Evolutionary conservation across 2,888 invertebrate species (phyloP).

Genomic region (Drosophila mercatorum): DNA sequence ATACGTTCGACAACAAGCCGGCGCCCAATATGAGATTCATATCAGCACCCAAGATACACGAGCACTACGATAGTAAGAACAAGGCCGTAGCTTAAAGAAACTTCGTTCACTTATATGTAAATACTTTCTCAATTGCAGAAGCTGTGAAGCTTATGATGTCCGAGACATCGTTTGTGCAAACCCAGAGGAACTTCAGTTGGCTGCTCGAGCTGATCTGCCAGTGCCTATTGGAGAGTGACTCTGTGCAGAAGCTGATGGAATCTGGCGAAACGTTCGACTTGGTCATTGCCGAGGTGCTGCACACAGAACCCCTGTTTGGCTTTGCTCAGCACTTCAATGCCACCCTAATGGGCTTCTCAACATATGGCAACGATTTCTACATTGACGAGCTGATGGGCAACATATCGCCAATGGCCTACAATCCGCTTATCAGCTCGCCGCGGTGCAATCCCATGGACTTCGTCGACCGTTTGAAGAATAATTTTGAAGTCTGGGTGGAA

Average conservation of each 20-base stretch:
- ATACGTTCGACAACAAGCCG: slow-evolving; percentile 51
- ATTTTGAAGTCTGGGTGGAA: slow-evolving; percentile 55
- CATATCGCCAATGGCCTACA: slow-evolving; percentile 78
- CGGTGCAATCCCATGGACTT: slow-evolving; percentile 81
- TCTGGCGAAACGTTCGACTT: slow-evolving; percentile 83
- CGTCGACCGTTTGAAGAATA: slow-evolving; percentile 79
- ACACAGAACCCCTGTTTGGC: slow-evolving; percentile 80
- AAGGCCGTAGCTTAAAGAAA: rapidly evolving
- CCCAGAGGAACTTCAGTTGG: slow-evolving; percentile 12
- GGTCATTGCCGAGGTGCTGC: slow-evolving; percentile 79
- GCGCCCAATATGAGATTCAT: slow-evolving; percentile 61
- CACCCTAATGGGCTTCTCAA: slow-evolving; percentile 62
- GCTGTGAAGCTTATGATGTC: slow-evolving; percentile 6
- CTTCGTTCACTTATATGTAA: not conserved
- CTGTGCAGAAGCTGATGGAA: slow-evolving; percentile 57
- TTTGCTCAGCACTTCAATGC: slow-evolving; percentile 76
- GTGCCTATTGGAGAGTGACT: slow-evolving; percentile 36
- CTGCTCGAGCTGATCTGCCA: not conserved
- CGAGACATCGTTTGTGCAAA: slow-evolving; percentile 1
- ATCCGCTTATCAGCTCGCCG: slow-evolving; percentile 69
- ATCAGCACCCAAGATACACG: slow-evolving; percentile 31
- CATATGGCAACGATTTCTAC: slow-evolving; percentile 59
- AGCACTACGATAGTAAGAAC: slow-evolving; percentile 33
- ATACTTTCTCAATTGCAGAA: slow-evolving; percentile 12
- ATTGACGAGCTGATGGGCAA: slow-evolving; percentile 67